Conservation (phyloP, 2,888 invertebrate species). For the Portevinia maculata region DNA sequence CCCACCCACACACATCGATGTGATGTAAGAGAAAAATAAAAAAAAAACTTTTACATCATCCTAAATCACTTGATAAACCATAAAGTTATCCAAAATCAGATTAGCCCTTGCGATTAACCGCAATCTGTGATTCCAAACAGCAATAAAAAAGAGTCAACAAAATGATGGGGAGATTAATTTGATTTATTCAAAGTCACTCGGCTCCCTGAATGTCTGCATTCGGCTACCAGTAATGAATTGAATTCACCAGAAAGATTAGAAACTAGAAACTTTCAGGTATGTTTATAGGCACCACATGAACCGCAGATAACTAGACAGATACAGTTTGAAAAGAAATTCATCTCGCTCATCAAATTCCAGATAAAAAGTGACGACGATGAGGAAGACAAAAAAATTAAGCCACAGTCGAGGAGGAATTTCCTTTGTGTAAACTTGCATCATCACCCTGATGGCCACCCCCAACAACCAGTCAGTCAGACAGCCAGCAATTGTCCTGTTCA, state of each 20-base stretch:
- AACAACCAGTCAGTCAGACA: too few species aligned
- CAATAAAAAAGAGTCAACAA: conserved; percentile 2
- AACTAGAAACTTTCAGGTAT: conserved; percentile 45
- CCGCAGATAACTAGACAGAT: conserved; percentile 18
- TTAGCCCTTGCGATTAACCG: conserved; percentile 39
- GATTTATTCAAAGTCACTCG: conserved; percentile 31
- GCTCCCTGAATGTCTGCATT: conserved; percentile 1
- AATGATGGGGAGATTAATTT: conserved; percentile 42
- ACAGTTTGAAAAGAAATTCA: conserved; percentile 51
- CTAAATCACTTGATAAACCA: conserved; percentile 21
- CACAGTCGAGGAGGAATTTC: conserved; percentile 39
- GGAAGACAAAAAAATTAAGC: neutral
- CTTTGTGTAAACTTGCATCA: conserved; percentile 54
- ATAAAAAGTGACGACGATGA: conserved; percentile 45
- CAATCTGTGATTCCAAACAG: conserved; percentile 26
- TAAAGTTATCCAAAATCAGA: conserved; percentile 37
- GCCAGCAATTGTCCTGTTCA: neutral
- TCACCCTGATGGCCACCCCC: conserved; percentile 29
- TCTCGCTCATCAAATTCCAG: conserved; percentile 56
- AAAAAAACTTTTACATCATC: conserved; percentile 8
- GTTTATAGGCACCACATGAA: neutral
- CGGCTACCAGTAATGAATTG: conserved; percentile 48
- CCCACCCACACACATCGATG: neutral
- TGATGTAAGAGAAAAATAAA: neutral
- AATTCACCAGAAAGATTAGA: conserved; percentile 17